Conservation (phyloP, 2,888 invertebrate genomes). For the Vannuccia rotundouncinata region DNA sequence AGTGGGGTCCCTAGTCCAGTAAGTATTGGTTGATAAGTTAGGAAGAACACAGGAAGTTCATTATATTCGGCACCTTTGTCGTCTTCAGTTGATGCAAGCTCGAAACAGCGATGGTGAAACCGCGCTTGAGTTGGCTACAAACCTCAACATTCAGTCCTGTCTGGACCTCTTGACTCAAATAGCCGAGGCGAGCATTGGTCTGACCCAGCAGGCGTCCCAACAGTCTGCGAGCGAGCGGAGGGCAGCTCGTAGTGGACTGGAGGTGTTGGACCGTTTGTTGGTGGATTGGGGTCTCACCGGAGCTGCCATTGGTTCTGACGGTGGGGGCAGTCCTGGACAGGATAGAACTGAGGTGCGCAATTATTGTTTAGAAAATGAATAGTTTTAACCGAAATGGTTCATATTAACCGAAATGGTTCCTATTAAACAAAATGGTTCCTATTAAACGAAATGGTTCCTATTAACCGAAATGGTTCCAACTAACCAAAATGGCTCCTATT, state of each 20-base stretch:
- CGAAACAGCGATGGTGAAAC: neutral
- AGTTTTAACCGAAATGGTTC: too few relatives aligned
- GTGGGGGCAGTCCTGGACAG: neutral
- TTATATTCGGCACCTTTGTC: too few relatives aligned
- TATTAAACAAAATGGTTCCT: too few relatives aligned
- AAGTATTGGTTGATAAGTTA: neutral
- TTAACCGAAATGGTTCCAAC: too few relatives aligned
- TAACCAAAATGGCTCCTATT: too few relatives aligned
- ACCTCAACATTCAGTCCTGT: neutral
- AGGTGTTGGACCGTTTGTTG: constrained; percentile 15
- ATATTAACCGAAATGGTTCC: too few relatives aligned
- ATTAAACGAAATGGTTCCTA: too few relatives aligned
- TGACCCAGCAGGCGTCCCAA: neutral
- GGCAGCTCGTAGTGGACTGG: neutral
- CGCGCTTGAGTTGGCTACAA: neutral
- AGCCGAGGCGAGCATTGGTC: neutral
- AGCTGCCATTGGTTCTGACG: neutral
- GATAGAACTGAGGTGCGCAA: neutral
- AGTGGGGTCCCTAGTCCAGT: neutral
- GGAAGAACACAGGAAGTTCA: neutral
- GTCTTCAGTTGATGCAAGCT: neutral
- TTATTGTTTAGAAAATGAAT: too few relatives aligned
- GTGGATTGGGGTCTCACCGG: constrained; percentile 14
- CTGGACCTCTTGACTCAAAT: neutral
- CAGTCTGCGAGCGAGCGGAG: neutral